A percentile compares a stretch with the other conserved stretches of the same genome.
Conservation (phyloP, 2,888 invertebrate species). For the Plusia festucae region DNA sequence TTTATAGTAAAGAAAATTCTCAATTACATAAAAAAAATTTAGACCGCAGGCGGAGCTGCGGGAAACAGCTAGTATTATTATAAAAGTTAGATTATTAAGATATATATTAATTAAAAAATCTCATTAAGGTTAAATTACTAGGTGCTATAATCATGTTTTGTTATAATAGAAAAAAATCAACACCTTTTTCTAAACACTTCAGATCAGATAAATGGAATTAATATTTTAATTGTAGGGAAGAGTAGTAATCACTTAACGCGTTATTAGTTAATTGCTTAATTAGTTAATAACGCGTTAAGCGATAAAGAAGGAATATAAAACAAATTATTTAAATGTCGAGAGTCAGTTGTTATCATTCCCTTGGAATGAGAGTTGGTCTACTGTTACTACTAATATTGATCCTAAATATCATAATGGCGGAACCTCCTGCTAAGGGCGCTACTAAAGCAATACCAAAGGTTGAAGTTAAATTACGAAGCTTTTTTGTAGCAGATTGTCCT, state of each 20-base stretch:
- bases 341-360: neutral
- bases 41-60: too few relatives aligned
- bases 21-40: too few relatives aligned
- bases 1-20: too few relatives aligned
- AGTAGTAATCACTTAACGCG: neutral
- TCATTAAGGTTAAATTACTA: too few relatives aligned
- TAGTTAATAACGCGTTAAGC: neutral
- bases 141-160: too few relatives aligned
- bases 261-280: neutral
- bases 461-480: neutral
- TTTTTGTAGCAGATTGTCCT: neutral
- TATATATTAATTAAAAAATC: too few relatives aligned
- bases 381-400: constrained; percentile 5
- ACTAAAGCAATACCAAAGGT: neutral
- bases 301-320: neutral
- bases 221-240: neutral
- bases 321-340: neutral
- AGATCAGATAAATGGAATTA: neutral
- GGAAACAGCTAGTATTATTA: too few relatives aligned
- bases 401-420: neutral
- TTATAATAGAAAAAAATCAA: too few relatives aligned
- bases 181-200: neutral
- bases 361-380: neutral
- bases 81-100: too few relatives aligned
- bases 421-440: neutral